Conservation (phyloP, 2,113 vertebrate genomes). For the Paramormyrops kingsleyae region DNA sequence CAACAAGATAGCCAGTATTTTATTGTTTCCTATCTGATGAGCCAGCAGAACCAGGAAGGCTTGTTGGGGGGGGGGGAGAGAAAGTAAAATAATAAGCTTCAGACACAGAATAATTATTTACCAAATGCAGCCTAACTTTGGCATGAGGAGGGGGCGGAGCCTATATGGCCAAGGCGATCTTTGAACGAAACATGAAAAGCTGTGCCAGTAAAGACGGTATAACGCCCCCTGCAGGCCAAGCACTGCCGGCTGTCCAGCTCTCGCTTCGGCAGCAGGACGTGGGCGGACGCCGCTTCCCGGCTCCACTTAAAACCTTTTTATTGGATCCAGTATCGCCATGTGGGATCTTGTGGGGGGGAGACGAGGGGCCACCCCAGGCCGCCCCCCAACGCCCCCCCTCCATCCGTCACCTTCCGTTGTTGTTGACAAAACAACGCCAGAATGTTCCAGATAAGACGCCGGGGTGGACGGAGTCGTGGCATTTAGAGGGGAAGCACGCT, state of each 20-base stretch:
- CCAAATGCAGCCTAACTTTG: background rate
- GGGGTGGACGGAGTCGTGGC: background rate
- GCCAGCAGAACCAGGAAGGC: constrained; percentile 6
- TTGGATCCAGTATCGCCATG: background rate
- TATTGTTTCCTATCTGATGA: constrained; percentile 3
- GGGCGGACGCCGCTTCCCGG: background rate
- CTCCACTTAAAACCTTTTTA: background rate
- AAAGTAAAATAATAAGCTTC: background rate
- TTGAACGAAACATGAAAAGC: background rate
- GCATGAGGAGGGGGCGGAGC: background rate
- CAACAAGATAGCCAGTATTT: background rate
- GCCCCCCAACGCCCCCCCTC: background rate
- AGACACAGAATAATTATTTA: background rate
- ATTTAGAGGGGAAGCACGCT: background rate
- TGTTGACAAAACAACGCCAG: background rate
- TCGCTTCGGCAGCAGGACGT: background rate
- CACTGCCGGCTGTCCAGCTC: background rate
- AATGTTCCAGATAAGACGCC: background rate
- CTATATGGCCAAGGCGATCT: background rate
- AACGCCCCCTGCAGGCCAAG: background rate
- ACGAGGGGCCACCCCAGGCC: background rate
- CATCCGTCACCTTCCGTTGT: background rate
- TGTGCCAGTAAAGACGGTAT: constrained; percentile 4
- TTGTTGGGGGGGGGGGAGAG: background rate
- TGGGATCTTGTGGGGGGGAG: background rate